Conservation (phyloP, 1,140 invertebrate genomes). For the Dreissena rostriformis region DNA sequence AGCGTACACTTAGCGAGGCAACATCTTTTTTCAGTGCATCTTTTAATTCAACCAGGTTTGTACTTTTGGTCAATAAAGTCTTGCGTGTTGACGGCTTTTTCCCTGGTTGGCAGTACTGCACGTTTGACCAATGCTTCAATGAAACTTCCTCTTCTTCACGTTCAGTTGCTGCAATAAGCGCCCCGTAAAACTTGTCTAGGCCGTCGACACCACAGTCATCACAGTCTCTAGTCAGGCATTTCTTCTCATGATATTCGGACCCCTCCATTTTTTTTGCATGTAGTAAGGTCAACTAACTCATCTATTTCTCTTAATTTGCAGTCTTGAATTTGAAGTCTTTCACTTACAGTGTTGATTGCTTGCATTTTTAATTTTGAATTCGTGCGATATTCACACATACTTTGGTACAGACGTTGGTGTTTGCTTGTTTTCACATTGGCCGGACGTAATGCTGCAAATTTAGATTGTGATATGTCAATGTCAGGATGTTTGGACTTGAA, state of each 20-base stretch:
- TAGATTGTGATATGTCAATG: neutral
- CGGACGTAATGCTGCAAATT: neutral
- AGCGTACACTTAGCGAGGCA: neutral
- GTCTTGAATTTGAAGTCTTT: neutral
- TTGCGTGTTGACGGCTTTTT: neutral
- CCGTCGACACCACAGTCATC: neutral
- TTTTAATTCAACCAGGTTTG: neutral
- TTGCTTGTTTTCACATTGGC: neutral
- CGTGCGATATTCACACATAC: conserved; percentile 13
- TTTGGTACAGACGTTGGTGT: neutral
- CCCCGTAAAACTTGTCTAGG: neutral
- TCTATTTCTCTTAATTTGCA: conserved; percentile 4
- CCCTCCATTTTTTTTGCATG: neutral
- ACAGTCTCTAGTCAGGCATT: neutral
- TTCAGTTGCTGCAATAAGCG: neutral
- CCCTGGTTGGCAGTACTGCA: neutral
- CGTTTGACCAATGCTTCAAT: neutral
- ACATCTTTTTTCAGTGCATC: neutral
- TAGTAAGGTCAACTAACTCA: neutral
- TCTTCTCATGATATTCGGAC: neutral
- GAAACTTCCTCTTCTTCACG: neutral
- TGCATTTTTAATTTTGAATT: conserved; percentile 2
- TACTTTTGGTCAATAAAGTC: neutral
- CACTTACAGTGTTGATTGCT: neutral
- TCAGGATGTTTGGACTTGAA: neutral